Evolutionary conservation across 2,797 vertebrate genomes (phyloP).

Genomic region (Chanos chanos): DNA sequence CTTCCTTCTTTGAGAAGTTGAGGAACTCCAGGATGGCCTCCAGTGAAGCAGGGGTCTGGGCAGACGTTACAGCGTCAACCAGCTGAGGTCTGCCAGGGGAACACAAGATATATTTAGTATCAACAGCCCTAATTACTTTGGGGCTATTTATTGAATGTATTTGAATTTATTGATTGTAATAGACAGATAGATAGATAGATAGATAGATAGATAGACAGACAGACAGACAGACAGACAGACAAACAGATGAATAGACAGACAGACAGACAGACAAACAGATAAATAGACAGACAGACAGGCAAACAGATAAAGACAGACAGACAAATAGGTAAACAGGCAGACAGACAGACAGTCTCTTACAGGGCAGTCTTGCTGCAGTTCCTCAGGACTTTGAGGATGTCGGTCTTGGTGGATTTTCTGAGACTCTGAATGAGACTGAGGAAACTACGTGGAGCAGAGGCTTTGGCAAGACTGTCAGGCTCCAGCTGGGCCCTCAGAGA

Average conservation of each 20-base stretch:
- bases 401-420: constrained; percentile 81
- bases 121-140: no score
- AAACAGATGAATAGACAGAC: no score
- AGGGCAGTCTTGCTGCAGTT: constrained; percentile 81
- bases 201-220: no score
- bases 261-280: no score
- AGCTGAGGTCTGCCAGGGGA: constrained; percentile 80
- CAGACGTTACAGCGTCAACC: constrained; percentile 88
- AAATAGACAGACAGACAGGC: not conserved
- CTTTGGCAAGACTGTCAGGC: constrained; percentile 81
- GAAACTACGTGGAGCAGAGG: constrained; percentile 81
- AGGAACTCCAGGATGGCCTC: constrained; percentile 87
- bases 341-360: constrained; percentile 66
- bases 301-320: not conserved
- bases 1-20: constrained; percentile 85
- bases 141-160: no score
- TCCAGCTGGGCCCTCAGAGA: constrained; percentile 73
- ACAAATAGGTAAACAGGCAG: not conserved
- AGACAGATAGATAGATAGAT: no score
- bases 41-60: constrained; percentile 87
- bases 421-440: constrained; percentile 85
- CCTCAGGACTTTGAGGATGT: constrained; percentile 84
- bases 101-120: no score
- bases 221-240: no score
- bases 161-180: no score